Conservation (phyloP, 2,888 invertebrate species). For the Himalopsyche japonica region DNA sequence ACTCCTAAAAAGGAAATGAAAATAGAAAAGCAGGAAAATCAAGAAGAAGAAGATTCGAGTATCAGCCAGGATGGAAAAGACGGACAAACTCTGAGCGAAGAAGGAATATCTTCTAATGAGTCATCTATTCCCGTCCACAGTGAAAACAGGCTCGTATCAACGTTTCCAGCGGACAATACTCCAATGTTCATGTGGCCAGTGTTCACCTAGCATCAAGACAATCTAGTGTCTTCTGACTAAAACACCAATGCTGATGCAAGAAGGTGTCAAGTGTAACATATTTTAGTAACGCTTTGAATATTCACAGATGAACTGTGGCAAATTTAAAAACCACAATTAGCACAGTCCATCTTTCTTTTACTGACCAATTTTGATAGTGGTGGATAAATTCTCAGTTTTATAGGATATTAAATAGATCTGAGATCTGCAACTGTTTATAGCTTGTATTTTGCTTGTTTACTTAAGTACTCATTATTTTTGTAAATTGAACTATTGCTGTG, state of each 20-base stretch:
- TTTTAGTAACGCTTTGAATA: background rate
- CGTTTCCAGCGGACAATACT: slow-evolving; percentile 28
- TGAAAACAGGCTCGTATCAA: slow-evolving; percentile 18
- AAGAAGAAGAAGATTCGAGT: slow-evolving; percentile 15
- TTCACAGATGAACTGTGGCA: background rate
- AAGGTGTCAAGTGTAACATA: background rate
- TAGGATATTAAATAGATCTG: background rate
- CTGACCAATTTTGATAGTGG: background rate
- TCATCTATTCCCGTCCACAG: slow-evolving; percentile 2
- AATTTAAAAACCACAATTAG: background rate
- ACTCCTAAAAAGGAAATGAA: slow-evolving; percentile 31
- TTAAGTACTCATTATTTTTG: background rate
- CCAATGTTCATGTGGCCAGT: slow-evolving; percentile 34
- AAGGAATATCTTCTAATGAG: slow-evolving; percentile 13
- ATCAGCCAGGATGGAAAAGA: slow-evolving; percentile 18
- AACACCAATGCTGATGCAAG: background rate
- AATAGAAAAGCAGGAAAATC: slow-evolving; percentile 29
- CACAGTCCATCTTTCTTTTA: background rate
- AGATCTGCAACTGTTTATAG: background rate
- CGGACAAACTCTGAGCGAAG: slow-evolving; percentile 13
- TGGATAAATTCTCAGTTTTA: background rate
- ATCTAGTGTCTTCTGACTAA: background rate
- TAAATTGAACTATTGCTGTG: background rate
- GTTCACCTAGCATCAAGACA: slow-evolving; percentile 16
- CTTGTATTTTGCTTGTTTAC: background rate